Percentiles rank a stretch among this genome's conserved stretches.
Conservation (phyloP, 2,888 invertebrate species). For the Neria commutata region DNA sequence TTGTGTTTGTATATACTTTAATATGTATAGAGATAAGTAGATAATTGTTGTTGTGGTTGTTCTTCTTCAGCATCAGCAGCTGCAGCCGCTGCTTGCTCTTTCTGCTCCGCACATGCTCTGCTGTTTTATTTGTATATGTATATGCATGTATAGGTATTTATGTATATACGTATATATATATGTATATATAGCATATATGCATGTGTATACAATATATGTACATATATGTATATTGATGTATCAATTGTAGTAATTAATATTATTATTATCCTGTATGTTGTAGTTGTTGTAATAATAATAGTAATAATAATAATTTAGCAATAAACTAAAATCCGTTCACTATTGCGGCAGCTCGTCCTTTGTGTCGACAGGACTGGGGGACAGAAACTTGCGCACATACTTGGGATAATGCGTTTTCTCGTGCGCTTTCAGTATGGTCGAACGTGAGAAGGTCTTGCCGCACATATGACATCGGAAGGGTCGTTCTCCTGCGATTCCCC, state of each 20-base stretch:
- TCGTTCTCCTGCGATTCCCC: constrained; percentile 69
- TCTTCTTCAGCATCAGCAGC: not conserved
- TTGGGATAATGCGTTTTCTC: constrained; percentile 93
- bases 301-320: constrained; percentile 62
- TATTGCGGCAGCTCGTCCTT: constrained; percentile 82
- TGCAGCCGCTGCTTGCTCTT: constrained; percentile 8
- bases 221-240: constrained; percentile 30
- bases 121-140: constrained; percentile 1
- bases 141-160: not conserved
- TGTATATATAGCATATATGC: constrained; percentile 1
- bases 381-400: constrained; percentile 87
- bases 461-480: constrained; percentile 88
- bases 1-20: constrained; percentile 16
- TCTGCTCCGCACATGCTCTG: not conserved
- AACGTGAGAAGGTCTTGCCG: constrained; percentile 89
- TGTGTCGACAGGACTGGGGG: constrained; percentile 84
- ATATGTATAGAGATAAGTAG: constrained; percentile 25
- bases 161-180: not conserved
- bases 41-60: constrained; percentile 27
- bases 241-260: constrained; percentile 18
- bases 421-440: constrained; percentile 89
- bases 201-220: constrained; percentile 33
- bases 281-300: constrained; percentile 58
- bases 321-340: constrained; percentile 63
- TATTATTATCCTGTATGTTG: constrained; percentile 37